Conservation (phyloP, 2,888 invertebrate species). For the Parnassius mnemosyne region DNA sequence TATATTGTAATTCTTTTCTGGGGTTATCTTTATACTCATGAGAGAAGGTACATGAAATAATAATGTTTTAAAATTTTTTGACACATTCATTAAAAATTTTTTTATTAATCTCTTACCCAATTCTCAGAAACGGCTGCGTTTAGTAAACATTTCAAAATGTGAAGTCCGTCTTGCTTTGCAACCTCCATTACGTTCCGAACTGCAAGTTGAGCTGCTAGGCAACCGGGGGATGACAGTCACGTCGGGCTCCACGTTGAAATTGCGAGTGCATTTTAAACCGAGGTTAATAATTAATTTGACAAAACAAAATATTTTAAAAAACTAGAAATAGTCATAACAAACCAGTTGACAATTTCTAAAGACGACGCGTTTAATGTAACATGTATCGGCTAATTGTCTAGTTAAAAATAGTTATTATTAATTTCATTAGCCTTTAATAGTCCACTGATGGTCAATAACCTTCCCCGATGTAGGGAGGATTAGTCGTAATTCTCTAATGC, state of each 20-base stretch:
- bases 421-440: not conserved
- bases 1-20: not conserved
- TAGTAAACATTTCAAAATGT: slow-evolving; percentile 55
- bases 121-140: slow-evolving; percentile 47
- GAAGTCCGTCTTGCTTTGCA: slow-evolving; percentile 54
- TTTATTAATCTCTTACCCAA: not conserved
- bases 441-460: too few relatives aligned
- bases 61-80: not conserved
- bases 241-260: slow-evolving; percentile 48
- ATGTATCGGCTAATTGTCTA: too few relatives aligned
- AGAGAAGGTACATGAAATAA: too few relatives aligned
- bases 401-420: not conserved
- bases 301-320: not conserved
- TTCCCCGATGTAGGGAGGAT: not conserved
- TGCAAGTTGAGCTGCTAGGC: slow-evolving; percentile 43
- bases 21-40: not conserved
- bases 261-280: slow-evolving; percentile 54
- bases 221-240: slow-evolving; percentile 46
- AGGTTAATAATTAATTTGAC: slow-evolving; percentile 4
- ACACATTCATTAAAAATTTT: not conserved
- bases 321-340: not conserved
- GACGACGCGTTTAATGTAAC: too few relatives aligned
- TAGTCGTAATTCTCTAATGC: not conserved
- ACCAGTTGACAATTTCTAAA: not conserved
- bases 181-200: slow-evolving; percentile 49